phyloP scores from a whole-genome alignment of 2,113 vertebrate species.

The Pygathrix nemaeus region DNA sequence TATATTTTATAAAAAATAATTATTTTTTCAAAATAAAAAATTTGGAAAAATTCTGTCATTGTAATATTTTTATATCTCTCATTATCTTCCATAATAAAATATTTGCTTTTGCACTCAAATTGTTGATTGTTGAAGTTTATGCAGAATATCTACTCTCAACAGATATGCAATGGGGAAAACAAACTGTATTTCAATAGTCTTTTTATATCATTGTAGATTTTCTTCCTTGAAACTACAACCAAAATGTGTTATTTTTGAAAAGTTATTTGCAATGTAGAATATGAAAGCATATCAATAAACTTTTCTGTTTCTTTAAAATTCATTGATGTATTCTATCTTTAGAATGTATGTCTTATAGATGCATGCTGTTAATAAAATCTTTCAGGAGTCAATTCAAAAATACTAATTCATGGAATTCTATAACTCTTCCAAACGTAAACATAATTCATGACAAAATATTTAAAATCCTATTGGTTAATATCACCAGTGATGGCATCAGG shows the following conservation, averaged over 20 bases:
- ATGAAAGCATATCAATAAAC: not conserved
- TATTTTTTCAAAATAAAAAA: not conserved
- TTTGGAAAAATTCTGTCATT: not conserved
- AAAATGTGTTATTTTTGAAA: not conserved
- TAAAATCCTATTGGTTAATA: not conserved
- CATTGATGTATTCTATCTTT: not conserved
- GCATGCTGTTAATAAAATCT: not conserved
- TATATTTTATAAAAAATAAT: not conserved
- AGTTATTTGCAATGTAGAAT: not conserved
- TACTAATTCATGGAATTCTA: not conserved
- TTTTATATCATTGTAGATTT: not conserved
- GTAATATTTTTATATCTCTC: not conserved
- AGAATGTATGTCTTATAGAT: not conserved
- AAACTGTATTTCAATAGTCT: not conserved
- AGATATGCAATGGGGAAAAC: not conserved
- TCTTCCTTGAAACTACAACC: not conserved
- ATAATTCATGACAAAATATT: not conserved
- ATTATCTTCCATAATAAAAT: not conserved
- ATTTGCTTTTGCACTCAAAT: not conserved
- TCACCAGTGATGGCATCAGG: not conserved
- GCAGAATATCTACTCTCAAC: not conserved
- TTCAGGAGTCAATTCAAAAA: not conserved
- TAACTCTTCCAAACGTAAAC: not conserved
- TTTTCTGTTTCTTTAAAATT: not conserved
- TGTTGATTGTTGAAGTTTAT: not conserved